Base-by-base conservation (phyloP, 2,888 invertebrate genomes). In the Sericinus montela region DNA sequence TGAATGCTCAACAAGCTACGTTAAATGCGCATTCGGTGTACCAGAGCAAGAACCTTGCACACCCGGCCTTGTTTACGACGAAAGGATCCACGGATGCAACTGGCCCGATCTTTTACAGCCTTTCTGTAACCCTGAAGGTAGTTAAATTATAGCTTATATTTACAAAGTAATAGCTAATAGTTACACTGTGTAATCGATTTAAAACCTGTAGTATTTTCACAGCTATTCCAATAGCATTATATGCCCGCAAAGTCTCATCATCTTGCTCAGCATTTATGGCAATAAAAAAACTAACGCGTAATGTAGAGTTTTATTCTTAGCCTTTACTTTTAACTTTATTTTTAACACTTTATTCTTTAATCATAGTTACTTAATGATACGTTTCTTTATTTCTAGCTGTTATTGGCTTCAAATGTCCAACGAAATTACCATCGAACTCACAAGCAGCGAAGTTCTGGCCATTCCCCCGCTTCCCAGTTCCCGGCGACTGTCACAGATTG, bases 21-120 rank as follows among this genome's bases (percentile, higher is more conserved):
- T 95, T 50, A 97, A 96, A 76, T 97, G 97, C 68, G 94, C 93
- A 1, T 93, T 92, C 70, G 97, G 97, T 0, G 91, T 94, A 50
- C 94, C 96, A 0, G 91, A 93, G 58, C 93, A 94, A 54, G 92
- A 93, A 59, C 93, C 94, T 9, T 97, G 97, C 79, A 95, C 95
- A 45, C 93, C 96, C 0, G 97, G 97, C 1, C 88, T 97, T 50
- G 97, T 94, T 11, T 97, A 97, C 77, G 97, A 97, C 65, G 94
- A 95, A 43, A 93, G 94, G 62, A 95, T 91, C 51, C 97, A 97
- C 72, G 92, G 93, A 42, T 97, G 97, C 90, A 97, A 97, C 79
- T 97, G 97, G 97, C 97, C 97, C 6, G 97, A 97, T 89, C 93
- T 96, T 51, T 90, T 97, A 35, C 88, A 95, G 55, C 95, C 96